phyloP scores from a whole-genome alignment of 30 jellyfish, hydroid and myxozoan species.

The Catostylus mosaicus region DNA sequence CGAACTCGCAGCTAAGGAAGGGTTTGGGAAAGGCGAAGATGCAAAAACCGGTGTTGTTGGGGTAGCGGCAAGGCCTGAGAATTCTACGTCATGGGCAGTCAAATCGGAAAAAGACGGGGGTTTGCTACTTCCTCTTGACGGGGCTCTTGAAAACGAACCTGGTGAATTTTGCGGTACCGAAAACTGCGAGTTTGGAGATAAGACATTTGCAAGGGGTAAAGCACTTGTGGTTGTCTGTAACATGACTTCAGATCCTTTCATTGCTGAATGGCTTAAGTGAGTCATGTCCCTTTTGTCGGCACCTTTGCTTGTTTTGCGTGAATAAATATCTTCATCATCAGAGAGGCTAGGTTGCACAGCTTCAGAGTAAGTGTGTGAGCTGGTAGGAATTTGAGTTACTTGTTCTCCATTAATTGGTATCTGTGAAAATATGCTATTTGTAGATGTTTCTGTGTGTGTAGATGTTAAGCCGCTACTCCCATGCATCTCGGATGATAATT shows the following conservation, averaged over 20 bases:
- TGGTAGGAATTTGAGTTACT: background rate
- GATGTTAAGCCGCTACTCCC: background rate
- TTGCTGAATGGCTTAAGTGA: background rate
- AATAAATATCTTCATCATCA: background rate
- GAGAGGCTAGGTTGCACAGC: background rate
- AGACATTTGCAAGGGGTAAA: background rate
- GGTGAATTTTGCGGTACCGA: conserved; percentile 15
- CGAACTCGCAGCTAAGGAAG: conserved; percentile 43
- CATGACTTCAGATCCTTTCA: background rate
- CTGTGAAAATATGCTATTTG: background rate
- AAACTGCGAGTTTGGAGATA: conserved; percentile 36
- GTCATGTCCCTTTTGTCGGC: background rate
- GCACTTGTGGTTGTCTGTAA: conserved; percentile 8
- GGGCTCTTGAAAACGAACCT: background rate
- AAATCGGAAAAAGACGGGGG: conserved; percentile 49
- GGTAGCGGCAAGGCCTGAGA: conserved; percentile 66
- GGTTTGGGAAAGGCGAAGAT: conserved; percentile 65
- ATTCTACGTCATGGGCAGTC: conserved; percentile 42
- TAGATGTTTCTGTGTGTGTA: background rate
- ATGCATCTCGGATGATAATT: conserved; percentile 21
- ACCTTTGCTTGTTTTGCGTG: no score
- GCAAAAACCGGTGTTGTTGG: conserved; percentile 84
- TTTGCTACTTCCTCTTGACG: conserved; percentile 42
- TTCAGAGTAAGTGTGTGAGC: background rate
- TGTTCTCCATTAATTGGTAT: background rate